phyloP scores from a whole-genome alignment of 35 echinoderm and acorn worm genomes.

The Apostichopus californicus region DNA sequence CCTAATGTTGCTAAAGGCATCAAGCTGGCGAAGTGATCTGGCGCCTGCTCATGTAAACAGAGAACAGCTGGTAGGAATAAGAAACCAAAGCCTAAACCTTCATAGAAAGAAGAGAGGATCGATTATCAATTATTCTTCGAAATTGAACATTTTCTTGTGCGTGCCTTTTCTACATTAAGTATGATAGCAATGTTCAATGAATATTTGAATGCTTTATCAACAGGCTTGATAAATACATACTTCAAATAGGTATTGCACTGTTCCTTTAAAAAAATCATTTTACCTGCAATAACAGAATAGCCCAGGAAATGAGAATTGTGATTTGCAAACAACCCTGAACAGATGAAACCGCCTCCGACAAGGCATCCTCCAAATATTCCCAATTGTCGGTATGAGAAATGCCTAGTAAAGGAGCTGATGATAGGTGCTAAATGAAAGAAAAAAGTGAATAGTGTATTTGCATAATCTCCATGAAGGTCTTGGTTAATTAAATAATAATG shows the following conservation, averaged over 20 bases:
- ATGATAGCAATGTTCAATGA: too few species aligned
- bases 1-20: constrained; percentile 9
- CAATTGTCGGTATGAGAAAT: not conserved
- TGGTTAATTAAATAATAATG: too few species aligned
- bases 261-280: too few species aligned
- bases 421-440: not conserved
- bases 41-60: not conserved
- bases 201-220: too few species aligned
- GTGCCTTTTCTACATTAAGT: too few species aligned
- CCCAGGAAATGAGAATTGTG: not conserved
- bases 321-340: not conserved
- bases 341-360: not conserved
- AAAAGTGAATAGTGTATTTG: not conserved
- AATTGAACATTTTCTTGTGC: too few species aligned
- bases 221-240: too few species aligned
- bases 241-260: too few species aligned
- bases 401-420: not conserved
- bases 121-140: too few species aligned
- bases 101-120: too few species aligned
- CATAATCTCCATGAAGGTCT: too few species aligned
- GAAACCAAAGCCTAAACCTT: constrained; percentile 5
- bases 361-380: not conserved
- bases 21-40: too few species aligned
- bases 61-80: not conserved
- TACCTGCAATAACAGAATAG: not conserved